Percentiles rank a stretch among this genome's conserved stretches.
Conservation (phyloP, 53 echinoderm and acorn worm species). For the Arbacia lixula region DNA sequence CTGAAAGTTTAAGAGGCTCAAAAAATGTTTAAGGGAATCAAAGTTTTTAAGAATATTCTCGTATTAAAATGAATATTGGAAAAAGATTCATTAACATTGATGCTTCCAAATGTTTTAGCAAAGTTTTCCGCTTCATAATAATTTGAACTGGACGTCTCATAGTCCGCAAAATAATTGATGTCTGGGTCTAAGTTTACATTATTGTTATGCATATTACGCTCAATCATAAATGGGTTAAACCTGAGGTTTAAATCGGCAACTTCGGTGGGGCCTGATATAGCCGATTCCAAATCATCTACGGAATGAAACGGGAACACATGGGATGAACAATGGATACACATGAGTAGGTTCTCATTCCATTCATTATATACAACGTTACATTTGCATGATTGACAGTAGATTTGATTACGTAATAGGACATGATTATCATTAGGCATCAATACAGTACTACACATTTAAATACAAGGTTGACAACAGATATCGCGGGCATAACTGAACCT, state of each 20-base stretch:
- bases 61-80: constrained; percentile 10
- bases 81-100: not conserved
- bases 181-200: not conserved
- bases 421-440: not conserved
- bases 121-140: not conserved
- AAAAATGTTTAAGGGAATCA: constrained; percentile 7
- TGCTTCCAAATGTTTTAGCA: not conserved
- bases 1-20: constrained; percentile 2
- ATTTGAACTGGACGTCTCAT: not conserved
- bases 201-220: not conserved
- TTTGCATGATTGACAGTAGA: not conserved
- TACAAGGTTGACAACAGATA: constrained; percentile 3
- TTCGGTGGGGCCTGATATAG: not conserved
- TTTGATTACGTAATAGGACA: constrained; percentile 9
- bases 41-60: not conserved
- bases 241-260: not conserved
- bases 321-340: not conserved
- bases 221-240: not conserved
- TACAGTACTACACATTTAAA: not conserved
- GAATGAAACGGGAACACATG: not conserved
- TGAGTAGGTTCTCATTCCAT: constrained; percentile 7
- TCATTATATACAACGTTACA: constrained; percentile 1
- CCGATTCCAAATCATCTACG: not conserved
- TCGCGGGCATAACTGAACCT: not conserved
- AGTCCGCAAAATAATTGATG: not conserved